Evolutionary conservation across 1,140 invertebrate species (phyloP).

Genomic region (Orius insidiosus): DNA sequence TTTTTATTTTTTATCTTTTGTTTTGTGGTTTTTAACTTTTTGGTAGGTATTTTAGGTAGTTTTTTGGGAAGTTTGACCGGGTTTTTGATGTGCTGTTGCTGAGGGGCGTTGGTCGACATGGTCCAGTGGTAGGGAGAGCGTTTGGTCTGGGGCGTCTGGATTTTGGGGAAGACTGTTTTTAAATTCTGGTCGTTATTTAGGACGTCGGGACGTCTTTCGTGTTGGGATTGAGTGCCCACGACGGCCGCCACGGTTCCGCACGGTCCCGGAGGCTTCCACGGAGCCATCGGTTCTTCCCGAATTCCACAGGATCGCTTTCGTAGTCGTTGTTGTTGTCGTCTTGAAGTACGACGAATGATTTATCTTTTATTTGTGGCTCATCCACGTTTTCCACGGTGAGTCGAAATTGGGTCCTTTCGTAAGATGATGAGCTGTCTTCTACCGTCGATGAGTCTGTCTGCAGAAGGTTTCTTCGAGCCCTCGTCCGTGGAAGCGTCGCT

Average conservation of each 20-base stretch:
- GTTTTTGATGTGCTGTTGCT: too few species aligned
- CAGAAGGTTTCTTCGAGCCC: neutral
- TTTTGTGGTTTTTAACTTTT: too few species aligned
- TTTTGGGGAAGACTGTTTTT: too few species aligned
- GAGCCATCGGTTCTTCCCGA: slow-evolving; percentile 10
- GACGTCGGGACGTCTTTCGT: slow-evolving; percentile 2
- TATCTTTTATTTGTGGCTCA: slow-evolving; percentile 9
- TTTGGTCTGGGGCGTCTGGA: too few species aligned
- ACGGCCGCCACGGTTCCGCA: slow-evolving; percentile 8
- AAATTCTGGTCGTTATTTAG: too few species aligned
- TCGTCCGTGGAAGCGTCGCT: slow-evolving; percentile 5
- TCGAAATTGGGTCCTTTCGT: slow-evolving; percentile 4
- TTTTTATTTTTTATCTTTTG: too few species aligned
- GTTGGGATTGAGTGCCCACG: slow-evolving; percentile 12
- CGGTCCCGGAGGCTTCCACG: slow-evolving; percentile 7
- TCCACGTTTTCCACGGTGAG: slow-evolving; percentile 15
- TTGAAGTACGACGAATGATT: slow-evolving; percentile 17
- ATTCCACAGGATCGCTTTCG: slow-evolving; percentile 16
- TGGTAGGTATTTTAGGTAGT: too few species aligned
- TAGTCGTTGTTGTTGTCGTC: slow-evolving; percentile 20
- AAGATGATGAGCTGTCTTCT: neutral
- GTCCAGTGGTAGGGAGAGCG: too few species aligned
- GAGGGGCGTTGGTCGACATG: too few species aligned
- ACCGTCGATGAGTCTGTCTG: neutral
- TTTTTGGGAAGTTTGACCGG: too few species aligned